A percentile compares a stretch with the other conserved stretches of the same genome.
These are phyloP conservation scores for Leucophora obtusa DNA, from an alignment of 2,888 invertebrate genomes.

Conservation along the genomic window DNA sequence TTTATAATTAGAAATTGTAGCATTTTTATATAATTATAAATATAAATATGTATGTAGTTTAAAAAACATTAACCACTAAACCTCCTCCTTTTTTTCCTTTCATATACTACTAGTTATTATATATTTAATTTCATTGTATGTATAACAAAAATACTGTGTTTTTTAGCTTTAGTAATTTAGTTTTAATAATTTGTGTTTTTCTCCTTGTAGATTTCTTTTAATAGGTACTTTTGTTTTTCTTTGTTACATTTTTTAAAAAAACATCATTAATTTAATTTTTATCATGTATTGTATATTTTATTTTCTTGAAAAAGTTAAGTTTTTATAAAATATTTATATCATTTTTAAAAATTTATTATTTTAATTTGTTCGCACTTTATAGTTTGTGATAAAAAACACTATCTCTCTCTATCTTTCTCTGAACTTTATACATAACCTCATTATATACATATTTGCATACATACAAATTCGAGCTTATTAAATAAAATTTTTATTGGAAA, in stretches of 20 bases:
- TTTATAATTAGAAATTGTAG: slow-evolving; percentile 27
- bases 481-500: slow-evolving; percentile 53
- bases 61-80: slow-evolving; percentile 49
- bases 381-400: slow-evolving; percentile 20
- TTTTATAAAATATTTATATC: slow-evolving; percentile 25
- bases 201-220: slow-evolving; percentile 38
- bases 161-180: slow-evolving; percentile 34
- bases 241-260: background rate
- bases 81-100: slow-evolving; percentile 36
- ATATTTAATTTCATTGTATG: slow-evolving; percentile 42
- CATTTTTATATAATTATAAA: slow-evolving; percentile 33
- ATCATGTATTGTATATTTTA: slow-evolving; percentile 6
- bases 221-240: slow-evolving; percentile 46
- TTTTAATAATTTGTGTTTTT: slow-evolving; percentile 29
- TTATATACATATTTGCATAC: slow-evolving; percentile 3
- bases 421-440: background rate
- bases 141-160: slow-evolving; percentile 48
- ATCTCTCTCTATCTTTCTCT: background rate
- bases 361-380: slow-evolving; percentile 19
- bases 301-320: slow-evolving; percentile 26
- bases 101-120: background rate
- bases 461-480: slow-evolving; percentile 61
- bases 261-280: slow-evolving; percentile 8
- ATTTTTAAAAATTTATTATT: slow-evolving; percentile 14
- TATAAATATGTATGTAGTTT: slow-evolving; percentile 43